Evolutionary conservation across 2,888 invertebrate species (phyloP).

Genomic region (Zaprionus bogoriensis): DNA sequence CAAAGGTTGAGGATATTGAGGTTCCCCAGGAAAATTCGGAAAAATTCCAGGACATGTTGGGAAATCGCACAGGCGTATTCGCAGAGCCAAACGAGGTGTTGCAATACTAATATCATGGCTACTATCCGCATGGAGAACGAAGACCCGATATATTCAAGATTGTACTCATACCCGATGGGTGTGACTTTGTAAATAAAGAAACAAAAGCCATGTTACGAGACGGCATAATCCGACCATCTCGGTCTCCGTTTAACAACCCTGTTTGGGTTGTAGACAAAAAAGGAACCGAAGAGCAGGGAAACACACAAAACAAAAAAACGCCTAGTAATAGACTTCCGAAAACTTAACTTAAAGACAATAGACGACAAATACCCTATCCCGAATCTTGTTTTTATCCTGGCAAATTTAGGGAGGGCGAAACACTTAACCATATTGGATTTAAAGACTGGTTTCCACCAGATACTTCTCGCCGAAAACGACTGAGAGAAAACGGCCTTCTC

Average conservation of each 20-base stretch:
- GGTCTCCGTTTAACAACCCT: not conserved
- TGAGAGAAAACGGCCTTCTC: conserved; percentile 16
- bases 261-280: not conserved
- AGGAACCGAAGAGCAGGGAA: not conserved
- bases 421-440: not conserved
- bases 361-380: not conserved
- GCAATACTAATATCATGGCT: not conserved
- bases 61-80: not conserved
- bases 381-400: not conserved
- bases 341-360: not conserved
- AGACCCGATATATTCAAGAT: not conserved
- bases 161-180: not conserved
- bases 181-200: conserved; percentile 1
- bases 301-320: not conserved
- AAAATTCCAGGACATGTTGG: not conserved
- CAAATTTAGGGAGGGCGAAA: not conserved
- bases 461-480: not conserved
- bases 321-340: not conserved
- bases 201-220: not conserved
- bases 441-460: not conserved
- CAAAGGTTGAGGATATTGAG: not conserved
- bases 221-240: not conserved
- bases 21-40: not conserved
- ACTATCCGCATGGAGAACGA: not conserved
- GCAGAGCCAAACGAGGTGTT: not conserved